Evolutionary conservation across 2,113 vertebrate species (phyloP), one percentile per base, ranked within the genome.

Genomic region (Mastomys coucha): DNA sequence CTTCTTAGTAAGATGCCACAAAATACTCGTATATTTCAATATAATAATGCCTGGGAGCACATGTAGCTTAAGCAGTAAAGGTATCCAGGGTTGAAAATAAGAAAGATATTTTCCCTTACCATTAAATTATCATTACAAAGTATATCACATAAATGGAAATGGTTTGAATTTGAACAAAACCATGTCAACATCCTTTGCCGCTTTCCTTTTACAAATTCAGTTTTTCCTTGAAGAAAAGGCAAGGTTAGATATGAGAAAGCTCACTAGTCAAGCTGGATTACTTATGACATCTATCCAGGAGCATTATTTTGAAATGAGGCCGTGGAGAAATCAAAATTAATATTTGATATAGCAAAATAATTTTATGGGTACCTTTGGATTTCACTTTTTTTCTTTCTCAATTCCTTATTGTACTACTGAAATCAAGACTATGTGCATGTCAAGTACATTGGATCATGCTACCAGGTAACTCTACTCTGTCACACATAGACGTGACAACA

Each of bases 221-320:
- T 92, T 91, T 49, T 90, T 86, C 16, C 75, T 82, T 69, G 86
- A 92, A 56, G 56, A 93, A 92, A 93, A 89, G 96, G 96, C 98
- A 96, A 86, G 65, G 13, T 82, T 60, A 53, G 81, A 76, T 60
- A 96, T 13, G 75, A 88, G 24, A 84, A 97, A 42, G 17, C 80
- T 96, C 94, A 45, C 33, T 97, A 97, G 96, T 42, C n/a, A 97
- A 78, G 2, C 90, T 39, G 67, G 94, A 22, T 96, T 89, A 98
- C 90, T 97, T 96, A 82, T 90, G 2, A 22, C 95, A 58, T 96
- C 56, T 94, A 69, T 56, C 70, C 92, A 19, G 4, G 0, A 96
- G 0, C 75, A 94, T 93, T 60, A 87, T 60, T 97, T 96, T 96
- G 85, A 96, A 97, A 97, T 95, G 60, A 91, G 5, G 11, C 9